These are phyloP conservation scores for Scaptodrosophila latifasciaeformis DNA, from an alignment of 2,888 invertebrate species.

Conservation along the genomic window DNA sequence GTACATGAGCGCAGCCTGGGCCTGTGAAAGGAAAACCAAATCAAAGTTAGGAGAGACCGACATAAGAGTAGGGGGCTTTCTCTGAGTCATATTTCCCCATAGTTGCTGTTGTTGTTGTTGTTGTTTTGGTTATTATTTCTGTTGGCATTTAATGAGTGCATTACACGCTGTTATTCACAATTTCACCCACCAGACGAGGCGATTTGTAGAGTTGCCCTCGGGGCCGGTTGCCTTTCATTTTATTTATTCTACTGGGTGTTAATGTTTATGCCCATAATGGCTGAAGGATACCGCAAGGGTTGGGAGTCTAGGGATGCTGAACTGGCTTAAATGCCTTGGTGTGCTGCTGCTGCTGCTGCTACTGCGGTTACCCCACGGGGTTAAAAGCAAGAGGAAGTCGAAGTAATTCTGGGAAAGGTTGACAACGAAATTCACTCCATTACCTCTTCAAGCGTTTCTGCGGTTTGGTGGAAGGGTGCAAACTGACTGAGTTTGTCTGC, in stretches of 20 bases:
- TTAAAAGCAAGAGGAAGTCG: too few species aligned
- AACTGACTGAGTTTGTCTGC: too few species aligned
- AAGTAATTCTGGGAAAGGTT: too few species aligned
- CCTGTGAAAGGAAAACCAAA: conserved; percentile 78
- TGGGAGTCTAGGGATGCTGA: background rate
- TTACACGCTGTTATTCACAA: conserved; percentile 60
- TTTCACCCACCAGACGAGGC: conserved; percentile 34
- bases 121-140: conserved; percentile 21
- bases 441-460: too few species aligned
- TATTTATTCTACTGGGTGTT: conserved; percentile 21
- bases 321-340: conserved; percentile 12
- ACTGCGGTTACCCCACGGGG: too few species aligned
- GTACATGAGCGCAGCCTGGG: conserved; percentile 96
- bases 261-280: conserved; percentile 10
- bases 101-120: conserved; percentile 5
- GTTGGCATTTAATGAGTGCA: conserved; percentile 61
- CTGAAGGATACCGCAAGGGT: background rate
- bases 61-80: background rate
- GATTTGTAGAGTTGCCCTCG: too few species aligned
- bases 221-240: conserved; percentile 6
- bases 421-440: too few species aligned
- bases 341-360: conserved; percentile 3
- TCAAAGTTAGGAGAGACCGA: background rate
- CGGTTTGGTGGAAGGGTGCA: background rate
- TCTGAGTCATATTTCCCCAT: too few species aligned